Evolutionary conservation across 2,888 invertebrate genomes (phyloP), one percentile per base, ranked within the genome.

Genomic region (Macrophya annulata): DNA sequence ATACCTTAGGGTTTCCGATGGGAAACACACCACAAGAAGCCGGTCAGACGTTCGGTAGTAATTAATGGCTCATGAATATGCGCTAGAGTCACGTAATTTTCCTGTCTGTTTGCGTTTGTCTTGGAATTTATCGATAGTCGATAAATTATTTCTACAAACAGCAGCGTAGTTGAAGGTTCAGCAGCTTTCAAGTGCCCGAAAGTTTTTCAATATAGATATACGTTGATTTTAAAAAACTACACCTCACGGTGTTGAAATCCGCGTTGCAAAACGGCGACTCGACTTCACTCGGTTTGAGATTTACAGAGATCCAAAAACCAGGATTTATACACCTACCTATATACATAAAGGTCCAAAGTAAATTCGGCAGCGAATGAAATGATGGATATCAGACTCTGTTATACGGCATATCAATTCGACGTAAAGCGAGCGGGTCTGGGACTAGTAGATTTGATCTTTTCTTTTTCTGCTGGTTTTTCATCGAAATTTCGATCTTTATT

Each of bases 31-130:
- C 31, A 15, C 37, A 37, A 37, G 68, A 68, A 68, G 68, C 37
- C 68, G 68, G 68, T 68, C 68, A 68, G 68, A 68, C 68, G 68
- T 37, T 74, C 25, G 43, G n/a, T 8, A 74, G 43, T 74, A 74
- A 74, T 74, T 74, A 74, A 74, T 74, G 21, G 74, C 74, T 74
- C 45, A 74, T 74, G 74, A 74, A 45, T 74, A 74, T 74, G 74
- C 74, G 74, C n/a, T 74, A 12, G 74, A 74, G 74, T 74, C 74
- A 21, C 74, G 45, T 74, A 74, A 74, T 74, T 74, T 74, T 74
- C 74, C 74, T 31, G 51, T 77, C 51, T 48, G 55, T 77, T 77
- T 51, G 77, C 17, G 31, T 77, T 25, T 77, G 37, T 37, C 77
- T 77, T 77, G 15, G 31, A 48, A 55, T 77, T 77, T 77, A 77